Evolutionary conservation across 1,140 invertebrate species (phyloP), one percentile per base, ranked within the genome.

Genomic region (Sminthurides bifidus): DNA sequence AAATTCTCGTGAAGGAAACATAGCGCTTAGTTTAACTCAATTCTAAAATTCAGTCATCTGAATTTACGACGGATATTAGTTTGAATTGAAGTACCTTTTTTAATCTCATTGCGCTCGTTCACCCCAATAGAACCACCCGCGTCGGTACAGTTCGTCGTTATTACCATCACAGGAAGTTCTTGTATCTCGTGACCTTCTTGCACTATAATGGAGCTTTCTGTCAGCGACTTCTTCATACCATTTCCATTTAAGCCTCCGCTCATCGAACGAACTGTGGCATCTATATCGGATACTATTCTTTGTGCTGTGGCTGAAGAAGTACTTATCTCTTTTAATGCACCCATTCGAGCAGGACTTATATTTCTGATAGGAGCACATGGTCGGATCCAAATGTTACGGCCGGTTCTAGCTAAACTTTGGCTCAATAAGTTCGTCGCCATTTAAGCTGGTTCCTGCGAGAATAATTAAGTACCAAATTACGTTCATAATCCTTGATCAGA

Each of bases 111-210:
- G 12, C 19, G 23, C 6, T 14, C 10, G 23, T 15, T 8, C 12
- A 44, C 6, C 14, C 14, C 23, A 8, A 44, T 44, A 44, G 23
- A 35, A 43, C 41, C 41, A 43, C 24, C 21, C n/a, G 10, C 6
- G 10, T 43, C 24, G 17, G 41, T 49, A 5, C 17, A 12, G 8
- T 46, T 5, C 5, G 79, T 68, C 66, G 74, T 79, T 60, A 78
- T 72, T 12, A 85, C 75, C 45, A 83, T 75, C 4, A 81, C 68
- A 2, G 82, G 82, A 37, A 85, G 68, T 68, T 86, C 83, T 59
- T 79, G 76, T 33, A 86, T 79, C 35, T 76, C 72, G 2, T 71
- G 66, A 23, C 81, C 82, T 68, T 82, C 80, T 70, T 86, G 81
- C 26, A 81, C 67, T 31, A 85, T 68, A 31, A 82, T 77, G 12